Base-by-base conservation (phyloP, 2,888 invertebrate species). In the Tolmerus cingulatus region DNA sequence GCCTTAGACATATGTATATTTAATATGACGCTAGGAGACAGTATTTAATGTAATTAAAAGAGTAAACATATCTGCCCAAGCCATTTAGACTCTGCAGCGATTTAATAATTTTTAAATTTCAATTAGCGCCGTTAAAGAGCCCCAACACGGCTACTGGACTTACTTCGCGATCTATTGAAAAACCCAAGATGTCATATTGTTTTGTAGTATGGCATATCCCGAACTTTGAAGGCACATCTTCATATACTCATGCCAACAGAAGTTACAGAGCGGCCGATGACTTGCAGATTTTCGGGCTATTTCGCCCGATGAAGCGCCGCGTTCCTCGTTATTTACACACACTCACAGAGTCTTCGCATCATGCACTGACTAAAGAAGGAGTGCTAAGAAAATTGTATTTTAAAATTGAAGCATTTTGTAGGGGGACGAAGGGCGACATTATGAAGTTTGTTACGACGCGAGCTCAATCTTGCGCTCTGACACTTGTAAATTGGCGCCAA, bases 301-400 rank as follows among this genome's bases (percentile, higher is more conserved):
- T 79, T 46, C 16, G 37, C 79, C 43, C 27, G 81, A 81, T 57
- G 51, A 81, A 81, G 55, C 81, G 81, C 81, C 55, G 34, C 55
- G 43, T 9, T 40, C 19, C 81, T 55, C 30, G n/a, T 16, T 8
- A 27, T 55, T 16, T 34, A n/a, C 51, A 51, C 79, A 51, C n/a
- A 51, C 14, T 19, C 27, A 14, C 27, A 55, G n/a, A 82, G 23
- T 12, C 16, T 34, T 30, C 12, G 19, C 12, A 16, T 55, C 66
- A 84, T 66, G 19, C 66, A 66, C 66, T 27, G 66, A 27, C 66
- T 66, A 27, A 9, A 7, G 23, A 23, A 66, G 66, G 66, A 8
- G 66, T 12, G 2, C 14, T 66, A 27, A 27, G 14, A 14, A 66
- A 12, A 66, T 27, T 66, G 14, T 16, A 16, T 46, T 46, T 27